Evolutionary conservation across 2,797 vertebrate genomes (phyloP).

Genomic region (Characodon lateralis): DNA sequence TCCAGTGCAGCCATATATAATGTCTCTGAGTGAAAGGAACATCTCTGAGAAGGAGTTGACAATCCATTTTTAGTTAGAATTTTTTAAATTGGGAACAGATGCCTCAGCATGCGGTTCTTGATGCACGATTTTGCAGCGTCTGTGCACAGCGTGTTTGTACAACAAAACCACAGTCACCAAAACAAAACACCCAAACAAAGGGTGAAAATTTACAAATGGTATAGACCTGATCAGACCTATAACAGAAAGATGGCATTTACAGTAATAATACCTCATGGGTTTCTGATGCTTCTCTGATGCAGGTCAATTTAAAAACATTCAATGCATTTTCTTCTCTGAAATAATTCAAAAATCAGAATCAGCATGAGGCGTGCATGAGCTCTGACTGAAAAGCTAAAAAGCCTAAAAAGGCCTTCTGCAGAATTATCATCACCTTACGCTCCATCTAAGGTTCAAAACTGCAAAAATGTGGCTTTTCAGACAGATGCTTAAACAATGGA

Average conservation of each 20-base stretch:
- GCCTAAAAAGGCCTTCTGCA: not conserved
- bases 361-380: not conserved
- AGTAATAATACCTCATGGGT: conserved; percentile 3
- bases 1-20: conserved; percentile 54
- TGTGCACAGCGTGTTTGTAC: conserved; percentile 40
- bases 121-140: conserved; percentile 9
- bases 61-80: conserved; percentile 30
- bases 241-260: conserved; percentile 41
- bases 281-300: conserved; percentile 1
- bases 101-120: conserved; percentile 26
- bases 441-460: not conserved
- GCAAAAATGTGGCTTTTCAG: not conserved
- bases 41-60: conserved; percentile 27
- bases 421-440: not conserved
- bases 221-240: conserved; percentile 24
- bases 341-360: not conserved
- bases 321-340: not conserved
- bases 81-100: conserved; percentile 46
- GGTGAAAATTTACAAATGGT: not conserved
- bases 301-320: not conserved
- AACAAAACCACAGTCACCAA: conserved; percentile 68
- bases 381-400: not conserved
- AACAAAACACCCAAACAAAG: conserved; percentile 50
- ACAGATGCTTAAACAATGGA: conserved; percentile 13
- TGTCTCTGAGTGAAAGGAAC: conserved; percentile 21